phyloP scores from a whole-genome alignment of 2,888 invertebrate genomes.

The Andrena trimmerana region DNA sequence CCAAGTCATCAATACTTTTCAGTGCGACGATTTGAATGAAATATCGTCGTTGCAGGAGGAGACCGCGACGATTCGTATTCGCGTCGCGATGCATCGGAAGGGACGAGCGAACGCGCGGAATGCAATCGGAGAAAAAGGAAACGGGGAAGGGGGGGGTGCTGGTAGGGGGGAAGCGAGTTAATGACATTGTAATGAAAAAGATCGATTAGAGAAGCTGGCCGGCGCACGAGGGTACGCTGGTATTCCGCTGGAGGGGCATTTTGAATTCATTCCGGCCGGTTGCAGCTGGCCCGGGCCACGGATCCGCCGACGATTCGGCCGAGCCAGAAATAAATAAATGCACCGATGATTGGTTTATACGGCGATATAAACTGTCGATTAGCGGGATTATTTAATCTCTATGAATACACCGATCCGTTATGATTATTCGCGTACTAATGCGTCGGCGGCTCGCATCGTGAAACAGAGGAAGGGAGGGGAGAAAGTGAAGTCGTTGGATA shows the following conservation, averaged over 20 bases:
- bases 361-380: slow-evolving; percentile 62
- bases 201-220: slow-evolving; percentile 58
- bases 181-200: slow-evolving; percentile 68
- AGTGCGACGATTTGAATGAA: slow-evolving; percentile 75
- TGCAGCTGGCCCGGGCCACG: slow-evolving; percentile 7
- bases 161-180: slow-evolving; percentile 47
- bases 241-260: slow-evolving; percentile 51
- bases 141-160: no score
- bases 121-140: slow-evolving; percentile 60
- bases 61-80: slow-evolving; percentile 61
- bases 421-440: slow-evolving; percentile 60
- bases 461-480: background rate
- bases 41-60: slow-evolving; percentile 62
- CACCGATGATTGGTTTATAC: slow-evolving; percentile 62
- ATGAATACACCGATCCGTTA: slow-evolving; percentile 55
- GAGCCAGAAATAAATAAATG: slow-evolving; percentile 54
- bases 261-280: slow-evolving; percentile 49
- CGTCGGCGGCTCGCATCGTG: background rate
- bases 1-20: slow-evolving; percentile 77
- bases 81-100: slow-evolving; percentile 43
- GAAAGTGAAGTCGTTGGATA: background rate
- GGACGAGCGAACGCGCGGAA: slow-evolving; percentile 29
- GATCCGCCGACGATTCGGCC: background rate
- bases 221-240: slow-evolving; percentile 13
- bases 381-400: slow-evolving; percentile 64